Base-by-base conservation (phyloP, 2,888 invertebrate genomes). In the Melinopterus prodromus region DNA sequence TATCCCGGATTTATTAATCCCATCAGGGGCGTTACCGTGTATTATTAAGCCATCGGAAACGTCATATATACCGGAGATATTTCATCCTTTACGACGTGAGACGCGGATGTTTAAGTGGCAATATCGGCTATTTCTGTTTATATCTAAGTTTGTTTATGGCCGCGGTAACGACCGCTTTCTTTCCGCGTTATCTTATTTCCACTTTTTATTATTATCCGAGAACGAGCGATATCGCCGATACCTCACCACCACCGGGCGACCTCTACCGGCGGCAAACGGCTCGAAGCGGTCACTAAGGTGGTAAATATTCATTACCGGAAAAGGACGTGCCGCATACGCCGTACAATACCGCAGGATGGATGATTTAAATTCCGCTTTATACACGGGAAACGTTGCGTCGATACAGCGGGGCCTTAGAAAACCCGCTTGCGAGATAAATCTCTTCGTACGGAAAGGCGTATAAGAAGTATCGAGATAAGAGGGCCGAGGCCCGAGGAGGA, bases 1-100 rank as follows among this genome's bases (percentile, higher is more conserved):
- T 16, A 81, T 80, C 79, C 78, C 79, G 80, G 83, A 84, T 84
- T 84, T 85, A 85, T 85, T 84, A 84, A 84, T 85, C 85, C 84
- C 84, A 76, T 77, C 81, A 78, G 83, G 82, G 82, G 80, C 82
- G 83, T 84, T 82, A 84, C 83, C 83, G 83, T 83, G 84, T 85
- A 85, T 85, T 85, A 85, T 85, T 85, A 85, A 85, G 84, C 85
- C 82, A 82, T 84, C 83, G 82, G 81, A 82, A 75, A 82, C 83
- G 83, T 83, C 82, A 81, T 84, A 84, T 85, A 84, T 84, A 83
- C 85, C n/a, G 37, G 71, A 16, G 85, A 84, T 82, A 84, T 83
- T 83, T 84, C 83, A 84, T 83, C 84, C 82, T 84, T 84, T 84
- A 84, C 83, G 84, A 83, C 81, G 80, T 80, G 79, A 76, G 80